Percentiles rank a stretch among this genome's conserved stretches.
phyloP scores from a whole-genome alignment of 2,797 vertebrate species.

The Synanceia verrucosa region DNA sequence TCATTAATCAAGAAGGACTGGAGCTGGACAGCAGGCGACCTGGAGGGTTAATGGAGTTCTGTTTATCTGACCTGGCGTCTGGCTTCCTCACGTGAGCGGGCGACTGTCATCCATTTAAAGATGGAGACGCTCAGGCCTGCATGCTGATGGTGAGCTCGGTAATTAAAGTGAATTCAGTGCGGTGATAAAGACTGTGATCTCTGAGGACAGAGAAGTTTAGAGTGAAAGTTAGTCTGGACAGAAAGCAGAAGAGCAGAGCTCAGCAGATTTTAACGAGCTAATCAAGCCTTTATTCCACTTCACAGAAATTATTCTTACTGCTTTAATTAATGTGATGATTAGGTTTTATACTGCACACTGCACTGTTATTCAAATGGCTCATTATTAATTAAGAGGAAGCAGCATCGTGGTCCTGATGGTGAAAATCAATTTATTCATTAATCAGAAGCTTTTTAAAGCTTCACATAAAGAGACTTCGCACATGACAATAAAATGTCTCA shows the following conservation, averaged over 20 bases:
- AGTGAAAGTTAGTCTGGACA: slow-evolving; percentile 11
- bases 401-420: no score
- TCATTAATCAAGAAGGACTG: slow-evolving; percentile 76
- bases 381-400: no score
- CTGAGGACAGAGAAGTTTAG: slow-evolving; percentile 15
- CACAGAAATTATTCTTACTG: no score
- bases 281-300: no score
- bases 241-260: slow-evolving; percentile 22
- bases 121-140: slow-evolving; percentile 22
- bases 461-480: no score
- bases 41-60: slow-evolving; percentile 70
- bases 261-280: no score
- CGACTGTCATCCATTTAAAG: slow-evolving; percentile 67
- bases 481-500: no score
- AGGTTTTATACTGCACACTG: no score
- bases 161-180: slow-evolving; percentile 46
- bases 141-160: slow-evolving; percentile 64
- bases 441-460: no score
- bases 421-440: no score
- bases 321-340: no score
- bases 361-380: no score
- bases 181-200: slow-evolving; percentile 33
- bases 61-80: slow-evolving; percentile 70
- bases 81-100: slow-evolving; percentile 22
- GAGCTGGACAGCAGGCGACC: slow-evolving; percentile 62